Conservation (phyloP, 2,113 vertebrate species). For the Brachyistius frenatus region DNA sequence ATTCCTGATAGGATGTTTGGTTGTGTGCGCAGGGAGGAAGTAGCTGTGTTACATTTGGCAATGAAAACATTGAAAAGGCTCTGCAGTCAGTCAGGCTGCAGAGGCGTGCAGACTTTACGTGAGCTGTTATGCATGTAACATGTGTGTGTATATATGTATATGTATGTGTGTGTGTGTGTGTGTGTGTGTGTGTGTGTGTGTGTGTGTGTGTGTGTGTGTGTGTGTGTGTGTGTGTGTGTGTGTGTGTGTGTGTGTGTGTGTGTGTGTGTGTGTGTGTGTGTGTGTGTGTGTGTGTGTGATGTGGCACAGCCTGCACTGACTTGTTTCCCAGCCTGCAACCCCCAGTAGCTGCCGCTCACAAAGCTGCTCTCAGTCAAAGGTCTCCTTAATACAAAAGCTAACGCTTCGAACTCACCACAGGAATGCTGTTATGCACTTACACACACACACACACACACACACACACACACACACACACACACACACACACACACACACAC, state of each 20-base stretch:
- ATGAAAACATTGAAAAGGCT: constrained; percentile 27
- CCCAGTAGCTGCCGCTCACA: constrained; percentile 60
- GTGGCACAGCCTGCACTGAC: constrained; percentile 74
- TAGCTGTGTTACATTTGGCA: constrained; percentile 66
- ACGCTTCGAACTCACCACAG: constrained; percentile 59
- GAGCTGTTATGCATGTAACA: constrained; percentile 2
- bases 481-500: constrained; percentile 15
- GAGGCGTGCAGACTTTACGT: not conserved
- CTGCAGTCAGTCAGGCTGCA: constrained; percentile 34
- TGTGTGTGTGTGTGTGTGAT: constrained; percentile 35
- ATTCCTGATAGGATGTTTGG: constrained; percentile 66
- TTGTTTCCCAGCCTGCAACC: constrained; percentile 73
- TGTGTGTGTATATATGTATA: constrained; percentile 28
- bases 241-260: too few relatives aligned
- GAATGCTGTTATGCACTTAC: constrained; percentile 59
- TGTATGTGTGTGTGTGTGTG: constrained; percentile 26
- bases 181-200: constrained; percentile 13
- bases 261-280: constrained; percentile 12
- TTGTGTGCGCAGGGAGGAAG: constrained; percentile 52
- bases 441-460: constrained; percentile 12
- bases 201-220: constrained; percentile 18
- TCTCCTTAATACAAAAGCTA: constrained; percentile 70
- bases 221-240: constrained; percentile 15
- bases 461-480: constrained; percentile 3
- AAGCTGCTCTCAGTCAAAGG: constrained; percentile 71